Evolutionary conservation across 2,888 invertebrate genomes (phyloP), one percentile per base, ranked within the genome.

Genomic region (Latrodectus hesperus): DNA sequence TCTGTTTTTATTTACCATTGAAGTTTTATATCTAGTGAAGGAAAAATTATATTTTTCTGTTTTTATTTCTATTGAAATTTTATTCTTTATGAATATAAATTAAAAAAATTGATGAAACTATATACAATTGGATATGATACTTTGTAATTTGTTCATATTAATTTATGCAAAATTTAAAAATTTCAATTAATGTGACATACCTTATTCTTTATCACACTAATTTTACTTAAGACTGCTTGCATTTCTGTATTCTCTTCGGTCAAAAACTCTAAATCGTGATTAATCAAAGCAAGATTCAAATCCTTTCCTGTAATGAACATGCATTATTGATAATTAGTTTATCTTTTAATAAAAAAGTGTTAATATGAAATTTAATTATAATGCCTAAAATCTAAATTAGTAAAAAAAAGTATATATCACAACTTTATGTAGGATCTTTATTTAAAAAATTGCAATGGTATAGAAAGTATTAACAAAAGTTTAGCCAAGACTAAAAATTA

Each of bases 161-260:
- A 9, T 68, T 12, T 1, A 1, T 0, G 22, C 14, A 12, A 49
- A 4, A 16, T 51, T 14, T 51, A 0, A 3, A 53, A 52, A 53
- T 53, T 17, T 12, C 12, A 22, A 9, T 17, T 53, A 9, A 60
- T 9, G 4, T 16, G 16, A 77, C 79, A 26, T 75, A 86, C 86
- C 22, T 76, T 26, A 49, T 64, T 53, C 55, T 73, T 68, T 0
- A 81, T 12, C 0, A n/a, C 22, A 52, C 67, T 67, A 26, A 81
- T 81, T 72, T 73, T 60, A n/a, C 77, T 16, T 2, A 87, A n/a
- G 12, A 77, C 73, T 0, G 72, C 65, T 68, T 68, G 65, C 55
- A 87, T 77, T 77, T 87, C 86, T 51, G 81, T 81, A 51, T 77
- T 87, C n/a, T 87, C 81, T 16, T 81, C 86, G 9, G 71, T 81